phyloP scores from a whole-genome alignment of 2,888 invertebrate species.

The Apotomis turbidana region DNA sequence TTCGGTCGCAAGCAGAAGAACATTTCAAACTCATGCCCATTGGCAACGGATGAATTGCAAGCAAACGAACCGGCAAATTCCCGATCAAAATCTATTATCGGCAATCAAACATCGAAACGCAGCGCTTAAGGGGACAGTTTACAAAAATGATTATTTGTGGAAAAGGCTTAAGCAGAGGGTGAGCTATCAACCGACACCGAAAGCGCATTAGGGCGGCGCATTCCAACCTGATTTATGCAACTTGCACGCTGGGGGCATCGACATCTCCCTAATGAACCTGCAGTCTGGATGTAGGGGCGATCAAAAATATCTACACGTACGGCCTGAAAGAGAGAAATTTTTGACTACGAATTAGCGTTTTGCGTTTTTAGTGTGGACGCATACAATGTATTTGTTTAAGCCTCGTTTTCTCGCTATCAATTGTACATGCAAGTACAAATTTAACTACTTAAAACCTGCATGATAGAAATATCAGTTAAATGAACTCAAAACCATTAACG shows the following conservation, averaged over 20 bases:
- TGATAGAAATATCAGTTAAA: too few species aligned
- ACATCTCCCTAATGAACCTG: slow-evolving; percentile 78
- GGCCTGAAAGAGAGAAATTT: neutral
- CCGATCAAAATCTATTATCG: slow-evolving; percentile 17
- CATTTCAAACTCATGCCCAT: neutral
- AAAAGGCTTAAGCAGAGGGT: slow-evolving; percentile 58
- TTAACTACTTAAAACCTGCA: too few species aligned
- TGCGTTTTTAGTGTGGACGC: too few species aligned
- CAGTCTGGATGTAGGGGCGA: slow-evolving; percentile 40
- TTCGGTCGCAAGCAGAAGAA: too few species aligned
- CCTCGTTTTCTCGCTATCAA: too few species aligned
- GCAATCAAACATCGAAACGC: slow-evolving; percentile 14
- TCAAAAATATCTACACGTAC: slow-evolving; percentile 15
- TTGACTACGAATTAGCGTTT: too few species aligned
- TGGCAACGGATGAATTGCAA: neutral
- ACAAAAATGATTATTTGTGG: slow-evolving; percentile 47
- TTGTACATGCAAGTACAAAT: too few species aligned
- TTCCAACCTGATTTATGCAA: slow-evolving; percentile 80
- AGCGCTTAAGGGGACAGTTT: slow-evolving; percentile 23
- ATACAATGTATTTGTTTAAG: too few species aligned
- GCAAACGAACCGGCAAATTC: slow-evolving; percentile 14
- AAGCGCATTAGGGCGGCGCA: slow-evolving; percentile 80
- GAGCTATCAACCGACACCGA: slow-evolving; percentile 78
- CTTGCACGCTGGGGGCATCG: slow-evolving; percentile 73
- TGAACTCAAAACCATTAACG: too few species aligned